Base-by-base conservation (phyloP, 2,888 invertebrate species). In the Pilophorus perplexus region DNA sequence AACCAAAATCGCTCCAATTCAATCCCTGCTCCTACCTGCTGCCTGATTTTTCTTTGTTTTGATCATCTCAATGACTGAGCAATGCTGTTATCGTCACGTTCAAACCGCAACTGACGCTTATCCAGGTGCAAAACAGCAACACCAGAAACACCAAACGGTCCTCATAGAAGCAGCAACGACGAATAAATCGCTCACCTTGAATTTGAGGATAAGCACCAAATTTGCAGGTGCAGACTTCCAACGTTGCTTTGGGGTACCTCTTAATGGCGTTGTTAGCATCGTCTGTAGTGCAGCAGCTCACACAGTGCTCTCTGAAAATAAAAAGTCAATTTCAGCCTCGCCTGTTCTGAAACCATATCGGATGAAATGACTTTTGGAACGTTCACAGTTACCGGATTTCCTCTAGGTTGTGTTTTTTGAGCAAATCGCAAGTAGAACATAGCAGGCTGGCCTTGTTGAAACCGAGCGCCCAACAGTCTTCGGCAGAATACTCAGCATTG, bases 211-310 rank as follows among this genome's bases (percentile, higher is more conserved):
- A 98, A 5, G 93, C 89, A 67, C 94, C 93, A 81, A 98, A 94
- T 81, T 98, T 98, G 79, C 98, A 99, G 57, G 95, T 95, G 76
- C 98, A 99, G 4, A 98, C 95, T 82, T 96, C 94, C 42, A 99
- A 80, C 67, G 93, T 85, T 0, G 96, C 98, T 76, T 87, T 89
- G 0, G 95, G 90, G 77, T 93, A 98, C 67, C 87, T 86, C 79
- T 88, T 88, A 1, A 77, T 74, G 10, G 82, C 82, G 1, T 84
- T 81, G 4, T 83, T 82, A 40, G 81, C 80, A 71, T 87, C 85
- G 75, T 93, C 90, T 71, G 83, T 83, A 69, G 88, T 85, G 75
- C 93, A 93, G 74, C 93, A 93, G 76, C 88, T 85, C 67, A 84
- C 82, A 73, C 93, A 93, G 71, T 84, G 84, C 12, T 82, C 82